Evolutionary conservation across 2,797 vertebrate genomes (phyloP).

Genomic region (Cossypha caffra): DNA sequence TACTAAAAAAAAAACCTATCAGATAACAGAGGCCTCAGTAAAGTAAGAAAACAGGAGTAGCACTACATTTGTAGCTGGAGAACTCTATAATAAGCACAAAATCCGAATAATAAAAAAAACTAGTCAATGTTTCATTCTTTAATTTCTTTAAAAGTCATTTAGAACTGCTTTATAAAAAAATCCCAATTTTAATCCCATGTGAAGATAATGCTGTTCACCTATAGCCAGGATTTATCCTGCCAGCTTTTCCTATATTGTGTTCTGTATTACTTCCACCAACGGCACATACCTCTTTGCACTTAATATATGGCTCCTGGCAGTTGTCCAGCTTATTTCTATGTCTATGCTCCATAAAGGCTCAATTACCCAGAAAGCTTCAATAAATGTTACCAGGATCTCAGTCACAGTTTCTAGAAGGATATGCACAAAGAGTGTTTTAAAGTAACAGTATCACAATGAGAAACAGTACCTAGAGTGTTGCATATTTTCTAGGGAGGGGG

Average conservation of each 20-base stretch:
- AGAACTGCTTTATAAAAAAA: not conserved
- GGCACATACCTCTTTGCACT: slow-evolving; percentile 6
- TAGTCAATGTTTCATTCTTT: not conserved
- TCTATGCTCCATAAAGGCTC: slow-evolving; percentile 43
- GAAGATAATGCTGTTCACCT: not conserved
- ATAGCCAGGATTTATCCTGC: not conserved
- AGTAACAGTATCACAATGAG: not conserved
- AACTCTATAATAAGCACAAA: not conserved
- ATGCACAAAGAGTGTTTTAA: not conserved
- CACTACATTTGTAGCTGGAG: not conserved
- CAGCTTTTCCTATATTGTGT: not conserved
- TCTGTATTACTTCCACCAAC: not conserved
- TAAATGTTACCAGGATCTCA: slow-evolving; percentile 33
- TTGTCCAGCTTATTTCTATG: slow-evolving; percentile 40
- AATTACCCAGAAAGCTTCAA: slow-evolving; percentile 41
- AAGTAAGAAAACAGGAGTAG: not conserved
- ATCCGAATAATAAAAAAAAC: not conserved
- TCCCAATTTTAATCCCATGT: not conserved
- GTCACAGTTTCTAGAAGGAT: not conserved
- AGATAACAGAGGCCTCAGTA: not conserved
- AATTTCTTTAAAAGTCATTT: not conserved
- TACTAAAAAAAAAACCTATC: not conserved
- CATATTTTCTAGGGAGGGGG: not conserved
- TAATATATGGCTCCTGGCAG: slow-evolving; percentile 29
- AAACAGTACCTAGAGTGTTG: not conserved